Evolutionary conservation across 2,797 vertebrate genomes (phyloP), one percentile per base, ranked within the genome.

Genomic region (Hydrolagus colliei): DNA sequence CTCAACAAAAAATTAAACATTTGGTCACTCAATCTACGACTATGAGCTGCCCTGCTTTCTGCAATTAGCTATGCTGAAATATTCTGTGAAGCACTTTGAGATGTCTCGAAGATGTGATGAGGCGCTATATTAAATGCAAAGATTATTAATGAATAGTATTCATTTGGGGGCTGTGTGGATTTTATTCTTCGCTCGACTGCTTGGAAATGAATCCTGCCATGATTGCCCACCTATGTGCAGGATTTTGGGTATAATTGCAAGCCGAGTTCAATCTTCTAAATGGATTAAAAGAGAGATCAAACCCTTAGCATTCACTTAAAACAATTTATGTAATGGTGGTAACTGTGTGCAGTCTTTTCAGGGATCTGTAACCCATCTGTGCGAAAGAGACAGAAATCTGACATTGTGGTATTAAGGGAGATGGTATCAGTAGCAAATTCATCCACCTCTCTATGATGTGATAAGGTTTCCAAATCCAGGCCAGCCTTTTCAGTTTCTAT

Each of bases 381-480:
- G 65, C 20, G 41, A 84, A 84, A 41, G 32, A 18, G 67, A 71
- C 65, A 84, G 14, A 71, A 68, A 68, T 71, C 79, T 82, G 79
- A 82, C 79, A 82, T 18, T 71, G 32, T 52, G 41, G 67, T 84
- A 84, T 84, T 84, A 68, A 84, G 20, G 62, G 13, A 65, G 20
- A 32, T 82, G 79, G 27, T 84, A 35, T 71, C 79, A 84, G 27
- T 18, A 82, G 41, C 65, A 84, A 84, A 41, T 68, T 67, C 32
- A 18, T 35, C 13, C 65, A 84, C 16, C 63, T 27, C 10, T 41
- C 32, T 20, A 27, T 16, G 18, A 2, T 35, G 79, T 41, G 22
- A 68, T 71, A 68, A 35, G 32, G 32, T 18, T 52, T 68, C 14
- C 71, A 35, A 65, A 16, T 71, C 65, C 20, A 68, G 22, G 52